These are phyloP conservation scores for Oenanthe oenanthe DNA, from an alignment of 2,113 vertebrate species.

Conservation along the genomic window DNA sequence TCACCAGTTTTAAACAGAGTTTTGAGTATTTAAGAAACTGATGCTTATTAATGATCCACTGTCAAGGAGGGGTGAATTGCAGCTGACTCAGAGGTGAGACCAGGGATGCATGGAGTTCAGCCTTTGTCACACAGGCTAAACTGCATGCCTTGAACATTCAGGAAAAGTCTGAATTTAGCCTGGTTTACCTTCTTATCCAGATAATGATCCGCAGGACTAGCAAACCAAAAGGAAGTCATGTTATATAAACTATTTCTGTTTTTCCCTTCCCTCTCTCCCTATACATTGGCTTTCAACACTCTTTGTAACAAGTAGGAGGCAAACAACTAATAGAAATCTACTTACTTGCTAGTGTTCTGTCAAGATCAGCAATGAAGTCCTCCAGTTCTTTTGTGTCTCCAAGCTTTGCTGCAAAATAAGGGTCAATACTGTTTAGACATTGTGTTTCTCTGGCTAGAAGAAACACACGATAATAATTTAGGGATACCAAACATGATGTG, in stretches of 20 bases:
- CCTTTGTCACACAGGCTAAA: background rate
- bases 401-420: slow-evolving; percentile 86
- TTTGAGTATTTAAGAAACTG: background rate
- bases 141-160: background rate
- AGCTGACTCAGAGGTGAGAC: background rate
- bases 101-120: background rate
- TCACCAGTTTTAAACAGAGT: background rate
- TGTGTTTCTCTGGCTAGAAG: background rate
- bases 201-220: background rate
- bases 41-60: background rate
- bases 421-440: background rate
- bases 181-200: background rate
- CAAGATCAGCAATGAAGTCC: slow-evolving; percentile 96
- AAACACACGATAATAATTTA: accelerated
- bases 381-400: slow-evolving; percentile 98
- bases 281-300: background rate
- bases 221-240: background rate
- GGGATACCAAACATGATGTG: background rate
- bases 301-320: background rate
- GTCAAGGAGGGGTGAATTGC: background rate
- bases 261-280: background rate
- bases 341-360: slow-evolving; percentile 95
- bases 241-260: background rate
- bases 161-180: background rate
- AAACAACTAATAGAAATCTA: slow-evolving; percentile 1